Evolutionary conservation across 1,140 invertebrate species (phyloP).

Genomic region (Coboldia fuscipes): DNA sequence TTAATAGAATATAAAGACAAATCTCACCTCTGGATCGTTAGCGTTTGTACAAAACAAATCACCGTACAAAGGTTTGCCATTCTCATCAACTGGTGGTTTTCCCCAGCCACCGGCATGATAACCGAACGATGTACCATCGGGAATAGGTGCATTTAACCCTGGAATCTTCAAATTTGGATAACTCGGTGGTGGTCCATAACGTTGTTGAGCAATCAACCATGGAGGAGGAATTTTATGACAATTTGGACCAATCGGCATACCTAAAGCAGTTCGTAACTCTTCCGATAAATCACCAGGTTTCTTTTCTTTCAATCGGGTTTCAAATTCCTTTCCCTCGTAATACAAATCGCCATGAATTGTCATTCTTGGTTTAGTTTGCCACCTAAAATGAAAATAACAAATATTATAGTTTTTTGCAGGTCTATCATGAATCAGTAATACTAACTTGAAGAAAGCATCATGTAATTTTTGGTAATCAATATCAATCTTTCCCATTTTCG

Average conservation of each 20-base stretch:
- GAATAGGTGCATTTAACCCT: conserved; percentile 80
- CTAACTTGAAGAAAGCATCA: conserved; percentile 93
- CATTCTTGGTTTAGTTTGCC: conserved; percentile 98
- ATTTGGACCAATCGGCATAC: conserved; percentile 93
- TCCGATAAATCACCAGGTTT: conserved; percentile 96
- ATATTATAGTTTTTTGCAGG: not conserved
- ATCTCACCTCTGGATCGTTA: conserved; percentile 34
- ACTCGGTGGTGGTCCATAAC: conserved; percentile 96
- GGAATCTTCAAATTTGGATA: conserved; percentile 98
- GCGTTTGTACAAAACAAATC: conserved; percentile 84
- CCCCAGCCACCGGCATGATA: conserved; percentile 99
- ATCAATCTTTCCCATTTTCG: conserved; percentile 98
- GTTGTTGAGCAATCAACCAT: conserved; percentile 99
- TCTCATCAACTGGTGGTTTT: conserved; percentile 99
- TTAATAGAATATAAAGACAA: conserved; percentile 3
- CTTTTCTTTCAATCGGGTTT: conserved; percentile 92
- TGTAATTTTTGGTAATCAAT: conserved; percentile 99
- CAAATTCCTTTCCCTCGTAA: conserved; percentile 99
- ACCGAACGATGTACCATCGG: conserved; percentile 92
- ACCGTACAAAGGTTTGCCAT: conserved; percentile 91
- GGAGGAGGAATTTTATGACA: conserved; percentile 84
- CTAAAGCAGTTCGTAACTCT: conserved; percentile 85
- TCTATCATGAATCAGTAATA: conserved; percentile 4
- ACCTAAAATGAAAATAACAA: conserved; percentile 27
- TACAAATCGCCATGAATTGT: conserved; percentile 98